phyloP scores from a whole-genome alignment of 2,797 vertebrate genomes.

The Sphenopsis melanotis region DNA sequence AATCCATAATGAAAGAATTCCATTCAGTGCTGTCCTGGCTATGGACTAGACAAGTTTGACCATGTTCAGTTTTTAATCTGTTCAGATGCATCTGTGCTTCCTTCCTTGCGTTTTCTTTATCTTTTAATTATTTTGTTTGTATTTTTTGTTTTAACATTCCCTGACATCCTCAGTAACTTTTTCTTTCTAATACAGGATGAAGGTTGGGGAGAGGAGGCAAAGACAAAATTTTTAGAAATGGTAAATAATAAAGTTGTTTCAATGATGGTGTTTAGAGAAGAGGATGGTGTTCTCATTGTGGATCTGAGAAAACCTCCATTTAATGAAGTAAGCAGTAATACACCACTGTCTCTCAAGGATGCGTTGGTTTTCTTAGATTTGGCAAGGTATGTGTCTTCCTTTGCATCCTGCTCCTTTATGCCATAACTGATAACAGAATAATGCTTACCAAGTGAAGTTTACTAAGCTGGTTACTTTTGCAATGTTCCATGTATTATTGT shows the following conservation, averaged over 20 bases:
- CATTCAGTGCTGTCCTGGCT: neutral
- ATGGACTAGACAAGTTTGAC: neutral
- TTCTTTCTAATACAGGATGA: constrained; percentile 57
- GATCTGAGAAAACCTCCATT: constrained; percentile 75
- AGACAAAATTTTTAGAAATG: constrained; percentile 71
- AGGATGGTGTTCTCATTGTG: constrained; percentile 75
- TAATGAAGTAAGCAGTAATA: constrained; percentile 67
- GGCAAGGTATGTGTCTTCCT: constrained; percentile 70
- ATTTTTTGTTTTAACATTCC: neutral
- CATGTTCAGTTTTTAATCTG: neutral
- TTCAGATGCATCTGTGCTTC: neutral
- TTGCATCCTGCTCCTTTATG: neutral
- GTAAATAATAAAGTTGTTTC: constrained; percentile 75
- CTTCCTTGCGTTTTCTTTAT: neutral
- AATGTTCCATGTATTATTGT: neutral
- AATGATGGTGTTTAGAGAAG: constrained; percentile 74
- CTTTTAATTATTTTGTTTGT: neutral
- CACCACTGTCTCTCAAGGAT: constrained; percentile 76
- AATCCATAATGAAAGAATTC: neutral
- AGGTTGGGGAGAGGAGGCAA: constrained; percentile 72
- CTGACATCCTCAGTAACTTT: neutral
- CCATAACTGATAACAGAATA: neutral
- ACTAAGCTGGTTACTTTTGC: neutral
- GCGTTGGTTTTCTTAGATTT: constrained; percentile 75
- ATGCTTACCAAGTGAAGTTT: neutral